Base-by-base conservation (phyloP, 2,888 invertebrate species). In the Nesidiocoris tenuis region DNA sequence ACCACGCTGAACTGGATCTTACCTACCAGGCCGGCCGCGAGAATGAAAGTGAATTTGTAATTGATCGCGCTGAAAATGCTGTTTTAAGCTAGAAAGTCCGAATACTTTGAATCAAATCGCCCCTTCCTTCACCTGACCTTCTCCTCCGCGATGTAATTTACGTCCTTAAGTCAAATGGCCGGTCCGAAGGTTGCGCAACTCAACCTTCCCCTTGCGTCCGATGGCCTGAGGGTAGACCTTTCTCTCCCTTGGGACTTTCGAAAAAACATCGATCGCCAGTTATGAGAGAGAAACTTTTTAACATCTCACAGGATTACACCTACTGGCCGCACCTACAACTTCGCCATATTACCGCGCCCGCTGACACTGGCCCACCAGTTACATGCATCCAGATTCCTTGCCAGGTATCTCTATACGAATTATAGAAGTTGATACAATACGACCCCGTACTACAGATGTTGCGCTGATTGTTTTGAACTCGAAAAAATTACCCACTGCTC, bases 31-130 rank as follows among this genome's bases (percentile, higher is more conserved):
- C 39, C 3, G 39, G 39, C n/a, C 64, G 22, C 64, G 21, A 19
- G 7, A 18, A 65, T 39, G 65, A 65, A 65, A 65, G 65, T 65
- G 65, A 65, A 65, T 65, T 65, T 65, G 25, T 65, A 65, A 65
- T 65, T 65, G 18, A 65, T 65, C 39, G 25, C 39, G n/a, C n/a
- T 25, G 2, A 64, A 23, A 16, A 23, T 7, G 17, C 25, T 65
- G 39, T 39, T 18, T 65, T 25, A 17, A 39, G 25, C 39, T 25
- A 65, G 65, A 65, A 65, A 65, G 65, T 65, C 39, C 1, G 25
- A 65, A 65, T 65, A 2, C 24, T 65, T 65, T 39, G 25, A 25
- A 19, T 25, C 5, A 39, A 39, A 39, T 39, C 39, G 39, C 39
- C 39, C 5, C 3, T 39, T 39, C 39, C 39, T 39, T 12, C 12